Base-by-base conservation (phyloP, 2,113 vertebrate genomes). In the Tragulus kanchil region DNA sequence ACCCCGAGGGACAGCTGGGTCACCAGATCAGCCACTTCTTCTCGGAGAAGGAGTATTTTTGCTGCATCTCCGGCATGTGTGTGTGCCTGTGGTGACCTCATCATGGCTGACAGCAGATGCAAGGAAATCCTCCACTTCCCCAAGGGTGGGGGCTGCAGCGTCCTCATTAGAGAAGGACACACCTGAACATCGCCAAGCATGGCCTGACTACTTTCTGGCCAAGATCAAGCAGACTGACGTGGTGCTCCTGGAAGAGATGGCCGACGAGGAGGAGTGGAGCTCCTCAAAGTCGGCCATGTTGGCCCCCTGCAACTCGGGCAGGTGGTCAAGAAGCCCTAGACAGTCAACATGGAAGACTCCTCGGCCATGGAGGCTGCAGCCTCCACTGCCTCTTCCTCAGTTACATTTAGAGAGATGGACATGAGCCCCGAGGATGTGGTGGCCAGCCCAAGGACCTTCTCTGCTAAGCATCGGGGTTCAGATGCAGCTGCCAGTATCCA, bases 21-120 rank as follows among this genome's bases (percentile, higher is more conserved):
- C 99, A 99, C 64, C 99, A 99, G 98, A 99, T 99, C 3, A 99
- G 99, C 98, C 99, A 99, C 95, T 99, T 99, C 98, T 99, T 99
- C 98, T 99, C 99, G 0, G 99, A 99, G 97, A 99, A 99, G 0
- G 99, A 99, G 98, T 99, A 99, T 98, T 99, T 99, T 98, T 99
- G 99, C 75, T 99, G 99, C 97, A 99, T 99, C n/a, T 99, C 99
- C 0, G 99, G 99, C 93, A 99, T 99, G 99, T 99, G 99, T 3
- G 99, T 99, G 6, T 52, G 97, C 99, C 64, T 99, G 99, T 11
- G 99, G 99, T 6, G 99, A 99, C 87, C 98, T 99, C 97, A 99
- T 99, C 1, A 99, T 99, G 52, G 99, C 99, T 0, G 99, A 99
- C 91, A 99, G 99, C 26, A 99, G 99, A 11, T 99, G 99, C 25